Conservation (phyloP, 2,113 vertebrate species). For the Carassius auratus region DNA sequence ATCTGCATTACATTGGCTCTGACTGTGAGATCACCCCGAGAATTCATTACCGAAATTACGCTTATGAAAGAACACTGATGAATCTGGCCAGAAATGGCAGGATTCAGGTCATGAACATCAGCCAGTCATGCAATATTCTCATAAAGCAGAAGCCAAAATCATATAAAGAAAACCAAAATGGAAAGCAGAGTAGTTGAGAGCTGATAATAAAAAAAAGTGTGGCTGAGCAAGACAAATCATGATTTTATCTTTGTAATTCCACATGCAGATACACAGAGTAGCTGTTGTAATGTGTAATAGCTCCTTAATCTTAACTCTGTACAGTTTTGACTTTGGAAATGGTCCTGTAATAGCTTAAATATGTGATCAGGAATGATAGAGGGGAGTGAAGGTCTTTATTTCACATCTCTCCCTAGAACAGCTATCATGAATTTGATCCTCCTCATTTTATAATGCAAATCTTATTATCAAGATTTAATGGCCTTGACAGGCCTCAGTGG, state of each 20-base stretch:
- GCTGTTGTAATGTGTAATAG: constrained; percentile 6
- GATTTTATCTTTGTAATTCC: constrained; percentile 13
- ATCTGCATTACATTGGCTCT: constrained; percentile 48
- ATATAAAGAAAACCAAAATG: background rate
- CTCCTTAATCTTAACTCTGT: constrained; percentile 31
- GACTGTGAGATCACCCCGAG: constrained; percentile 54
- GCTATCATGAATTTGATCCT: constrained; percentile 44
- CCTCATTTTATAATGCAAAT: constrained; percentile 61
- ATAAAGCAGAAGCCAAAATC: constrained; percentile 28
- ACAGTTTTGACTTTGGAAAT: constrained; percentile 9
- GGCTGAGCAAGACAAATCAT: constrained; percentile 14
- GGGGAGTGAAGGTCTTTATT: constrained; percentile 28
- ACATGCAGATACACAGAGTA: background rate
- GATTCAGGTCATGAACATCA: constrained; percentile 27
- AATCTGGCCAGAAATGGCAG: constrained; percentile 51
- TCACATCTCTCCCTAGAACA: constrained; percentile 6
- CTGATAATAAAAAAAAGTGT: background rate
- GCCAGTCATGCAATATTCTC: constrained; percentile 12
- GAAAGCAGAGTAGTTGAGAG: background rate
- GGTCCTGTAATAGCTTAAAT: constrained; percentile 30
- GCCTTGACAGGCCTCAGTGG: constrained; percentile 39
- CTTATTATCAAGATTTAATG: constrained; percentile 60
- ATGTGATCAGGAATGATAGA: constrained; percentile 16
- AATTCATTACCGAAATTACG: constrained; percentile 67
- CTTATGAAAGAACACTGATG: constrained; percentile 55